These are phyloP conservation scores for Lordiphosa fenestrarum DNA, from an alignment of 2,888 invertebrate genomes.

Conservation along the genomic window DNA sequence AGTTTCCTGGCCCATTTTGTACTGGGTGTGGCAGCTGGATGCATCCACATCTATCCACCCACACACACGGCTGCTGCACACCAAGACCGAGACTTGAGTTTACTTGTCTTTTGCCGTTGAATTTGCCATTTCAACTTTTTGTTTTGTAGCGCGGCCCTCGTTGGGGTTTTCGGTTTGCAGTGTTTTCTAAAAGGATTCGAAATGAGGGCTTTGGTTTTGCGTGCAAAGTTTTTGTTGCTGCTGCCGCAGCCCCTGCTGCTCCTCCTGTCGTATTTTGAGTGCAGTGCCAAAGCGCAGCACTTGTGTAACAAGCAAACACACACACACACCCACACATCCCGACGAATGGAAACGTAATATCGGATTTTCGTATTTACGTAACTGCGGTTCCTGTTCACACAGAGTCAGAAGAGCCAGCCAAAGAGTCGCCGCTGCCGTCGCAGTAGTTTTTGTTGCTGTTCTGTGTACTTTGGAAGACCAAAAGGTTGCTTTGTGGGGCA, in stretches of 20 bases:
- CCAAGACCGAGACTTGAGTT: constrained; percentile 17
- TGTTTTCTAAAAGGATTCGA: constrained; percentile 62
- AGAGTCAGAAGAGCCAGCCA: constrained; percentile 18
- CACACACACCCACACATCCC: constrained; percentile 11
- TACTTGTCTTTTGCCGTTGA: constrained; percentile 59
- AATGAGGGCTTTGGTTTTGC: constrained; percentile 58
- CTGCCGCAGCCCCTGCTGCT: constrained; percentile 8
- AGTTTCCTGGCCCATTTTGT: constrained; percentile 59
- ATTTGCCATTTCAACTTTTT: constrained; percentile 63
- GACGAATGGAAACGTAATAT: constrained; percentile 65
- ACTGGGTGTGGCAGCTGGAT: constrained; percentile 53
- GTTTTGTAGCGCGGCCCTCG: constrained; percentile 35
- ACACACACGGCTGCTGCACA: constrained; percentile 8
- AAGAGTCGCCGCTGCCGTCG: constrained; percentile 47
- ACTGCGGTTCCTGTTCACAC: constrained; percentile 52
- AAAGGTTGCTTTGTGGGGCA: constrained; percentile 69
- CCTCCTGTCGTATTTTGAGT: constrained; percentile 37
- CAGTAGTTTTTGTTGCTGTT: constrained; percentile 55
- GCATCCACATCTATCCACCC: constrained; percentile 25
- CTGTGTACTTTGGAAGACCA: constrained; percentile 64
- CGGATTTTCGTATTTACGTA: constrained; percentile 73
- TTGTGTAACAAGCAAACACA: constrained; percentile 57
- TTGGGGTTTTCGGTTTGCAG: constrained; percentile 30
- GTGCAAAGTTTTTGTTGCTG: constrained; percentile 34
- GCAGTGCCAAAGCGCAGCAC: constrained; percentile 66